Base-by-base conservation (phyloP, 2,888 invertebrate genomes). In the Aphodius granarius region DNA sequence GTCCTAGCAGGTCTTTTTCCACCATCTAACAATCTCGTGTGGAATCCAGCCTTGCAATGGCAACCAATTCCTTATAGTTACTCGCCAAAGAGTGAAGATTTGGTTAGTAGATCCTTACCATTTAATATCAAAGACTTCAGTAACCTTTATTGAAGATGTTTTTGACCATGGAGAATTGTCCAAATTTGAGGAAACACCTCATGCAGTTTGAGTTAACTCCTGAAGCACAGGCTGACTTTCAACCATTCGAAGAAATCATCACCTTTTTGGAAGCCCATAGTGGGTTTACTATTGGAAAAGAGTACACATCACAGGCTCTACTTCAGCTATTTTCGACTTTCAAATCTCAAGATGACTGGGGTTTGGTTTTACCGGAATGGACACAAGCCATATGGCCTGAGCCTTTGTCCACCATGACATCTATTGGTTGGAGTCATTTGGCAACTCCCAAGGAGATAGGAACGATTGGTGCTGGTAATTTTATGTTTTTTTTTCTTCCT, bases 341-440 rank as follows among this genome's bases (percentile, higher is more conserved):
- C 13, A 43, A 43, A 6, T 43, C 43, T 6, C 43, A 43, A 43
- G 43, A 43, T 3, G 43, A 43, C 13, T 43, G 43, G 43, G 43
- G 43, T 43, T 43, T 43, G 43, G 43, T 9, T 1, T 13, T 89
- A 17, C 89, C 89, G 0, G 78, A 82, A 15, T 89, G 89, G 89
- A 84, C 87, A 0, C 75, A 81, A 2, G 79, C 81, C n/a, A 82
- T 88, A 22, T 86, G 84, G 76, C 85, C 85, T 4, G 73, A 83
- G 72, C 85, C 88, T 23, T 78, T 84, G 15, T 81, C 85, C 20
- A 84, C 83, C 3, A 83, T 83, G 22, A 43, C 43, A 43, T 1
- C 43, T 9, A 43, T 43, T 43, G 43, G 43, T 43, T 43, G 43
- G 43, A 43, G 13, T 9, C 43, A 43, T 13, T 1, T 43, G 6